Evolutionary conservation across 2,888 invertebrate species (phyloP).

Genomic region (Calameuta idolon): DNA sequence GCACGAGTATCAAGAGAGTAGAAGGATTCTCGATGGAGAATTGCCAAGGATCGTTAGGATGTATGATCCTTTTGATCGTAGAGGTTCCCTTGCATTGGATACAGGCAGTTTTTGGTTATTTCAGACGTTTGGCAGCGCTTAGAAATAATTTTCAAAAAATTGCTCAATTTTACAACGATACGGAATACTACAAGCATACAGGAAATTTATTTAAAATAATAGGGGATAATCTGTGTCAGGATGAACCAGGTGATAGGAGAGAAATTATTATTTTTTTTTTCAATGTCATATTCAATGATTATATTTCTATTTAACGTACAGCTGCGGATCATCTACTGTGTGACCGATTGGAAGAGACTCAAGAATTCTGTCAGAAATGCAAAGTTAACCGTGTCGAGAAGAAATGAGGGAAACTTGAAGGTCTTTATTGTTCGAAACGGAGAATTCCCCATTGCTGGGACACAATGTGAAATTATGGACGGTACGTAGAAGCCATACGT

Average conservation of each 20-base stretch:
- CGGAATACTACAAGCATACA: slow-evolving; percentile 29
- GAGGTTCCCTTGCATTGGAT: not conserved
- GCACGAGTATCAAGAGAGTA: slow-evolving; percentile 39
- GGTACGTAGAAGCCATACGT: slow-evolving; percentile 42
- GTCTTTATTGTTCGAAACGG: not conserved
- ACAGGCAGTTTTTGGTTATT: slow-evolving; percentile 12
- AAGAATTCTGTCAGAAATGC: slow-evolving; percentile 40
- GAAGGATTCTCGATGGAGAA: slow-evolving; percentile 37
- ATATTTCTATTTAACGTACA: not conserved
- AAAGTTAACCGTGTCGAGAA: slow-evolving; percentile 36
- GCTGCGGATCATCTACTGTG: slow-evolving; percentile 5
- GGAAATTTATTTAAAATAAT: slow-evolving; percentile 34
- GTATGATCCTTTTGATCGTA: slow-evolving; percentile 24
- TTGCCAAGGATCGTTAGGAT: slow-evolving; percentile 40
- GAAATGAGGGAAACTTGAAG: slow-evolving; percentile 26
- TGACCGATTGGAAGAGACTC: slow-evolving; percentile 7
- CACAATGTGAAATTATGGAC: slow-evolving; percentile 16
- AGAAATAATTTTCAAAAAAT: slow-evolving; percentile 33
- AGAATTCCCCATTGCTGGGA: slow-evolving; percentile 14
- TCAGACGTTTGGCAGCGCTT: slow-evolving; percentile 33
- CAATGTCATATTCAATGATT: not conserved
- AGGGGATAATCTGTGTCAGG: slow-evolving; percentile 27
- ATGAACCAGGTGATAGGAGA: slow-evolving; percentile 25
- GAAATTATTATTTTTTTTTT: not conserved
- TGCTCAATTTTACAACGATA: slow-evolving; percentile 31